Base-by-base conservation (phyloP, 2,113 vertebrate genomes). In the Oenanthe oenanthe region DNA sequence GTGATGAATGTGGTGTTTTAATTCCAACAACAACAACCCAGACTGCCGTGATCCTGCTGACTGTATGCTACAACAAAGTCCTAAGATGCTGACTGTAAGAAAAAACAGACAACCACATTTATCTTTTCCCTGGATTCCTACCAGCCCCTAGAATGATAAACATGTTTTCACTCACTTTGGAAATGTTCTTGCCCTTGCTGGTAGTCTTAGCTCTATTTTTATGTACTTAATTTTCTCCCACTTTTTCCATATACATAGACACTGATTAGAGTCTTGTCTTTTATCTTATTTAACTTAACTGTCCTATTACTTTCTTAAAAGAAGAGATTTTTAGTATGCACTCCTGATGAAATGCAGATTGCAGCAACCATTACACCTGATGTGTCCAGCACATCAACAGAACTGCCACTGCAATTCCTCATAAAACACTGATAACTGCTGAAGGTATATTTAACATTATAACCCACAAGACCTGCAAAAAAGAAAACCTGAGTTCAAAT, bases 1-100 rank as follows among this genome's bases (percentile, higher is more conserved):
- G 63, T 74, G 88, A 77, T 71, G 75, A 90, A 77, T 83, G 74
- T 51, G 76, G 20, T 71, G 25, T 60, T 93, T 90, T 85, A 85
- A 83, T 86, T 88, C 88, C 95, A 96, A 77, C 34, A 94, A 77
- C 77, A 95, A 91, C 89, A 94, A 93, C 73, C n/a, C 81, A 43
- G 71, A 32, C 82, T 85, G 84, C 78, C 25, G 10, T 47, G 65
- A 78, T 95, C 76, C 80, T 93, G 91, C 96, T 90, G 94, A 94
- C 53, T 68, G 25, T 58, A 34, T 62, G 61, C 85, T 92, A 75
- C 87, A 88, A 73, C 54, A 45, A 70, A 91, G 54, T 80, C 60
- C 74, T 5, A 17, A 93, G 89, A 94, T 90, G 94, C 93, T 96
- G 94, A 96, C 93, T 95, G 57, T 20, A 78, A 91, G 88, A 74